These are phyloP conservation scores for Lichenostomus cassidix DNA, from an alignment of 2,113 vertebrate species.

Conservation along the genomic window DNA sequence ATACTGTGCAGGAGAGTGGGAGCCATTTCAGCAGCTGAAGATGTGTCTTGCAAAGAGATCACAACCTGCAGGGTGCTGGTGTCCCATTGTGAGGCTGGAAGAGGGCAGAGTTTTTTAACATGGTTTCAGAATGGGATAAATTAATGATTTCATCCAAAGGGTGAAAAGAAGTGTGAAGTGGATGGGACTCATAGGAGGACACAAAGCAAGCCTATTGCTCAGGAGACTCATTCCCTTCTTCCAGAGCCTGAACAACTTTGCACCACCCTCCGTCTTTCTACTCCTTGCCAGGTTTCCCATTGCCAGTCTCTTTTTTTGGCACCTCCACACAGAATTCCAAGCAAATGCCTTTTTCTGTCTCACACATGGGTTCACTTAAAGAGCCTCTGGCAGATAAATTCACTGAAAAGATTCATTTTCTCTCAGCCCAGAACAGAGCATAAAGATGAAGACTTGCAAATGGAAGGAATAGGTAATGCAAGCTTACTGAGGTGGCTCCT, in stretches of 20 bases:
- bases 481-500: neutral
- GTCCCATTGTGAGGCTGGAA: fast-evolving
- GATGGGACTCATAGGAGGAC: neutral
- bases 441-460: neutral
- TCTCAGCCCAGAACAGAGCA: neutral
- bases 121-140: neutral
- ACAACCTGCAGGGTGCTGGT: neutral
- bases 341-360: neutral
- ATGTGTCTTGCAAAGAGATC: neutral
- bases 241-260: neutral
- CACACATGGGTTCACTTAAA: neutral
- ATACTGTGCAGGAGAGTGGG: neutral
- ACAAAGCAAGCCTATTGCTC: neutral
- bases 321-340: neutral
- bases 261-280: neutral
- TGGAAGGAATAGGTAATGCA: neutral
- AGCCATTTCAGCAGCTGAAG: neutral
- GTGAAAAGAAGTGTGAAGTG: neutral
- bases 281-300: neutral
- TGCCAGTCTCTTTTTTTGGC: neutral
- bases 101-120: neutral
- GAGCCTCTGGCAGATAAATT: neutral
- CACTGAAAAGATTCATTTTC: neutral
- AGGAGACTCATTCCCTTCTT: neutral
- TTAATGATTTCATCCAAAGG: neutral